Base-by-base conservation (phyloP, 2,888 invertebrate species). In the Corythucha ciliata region DNA sequence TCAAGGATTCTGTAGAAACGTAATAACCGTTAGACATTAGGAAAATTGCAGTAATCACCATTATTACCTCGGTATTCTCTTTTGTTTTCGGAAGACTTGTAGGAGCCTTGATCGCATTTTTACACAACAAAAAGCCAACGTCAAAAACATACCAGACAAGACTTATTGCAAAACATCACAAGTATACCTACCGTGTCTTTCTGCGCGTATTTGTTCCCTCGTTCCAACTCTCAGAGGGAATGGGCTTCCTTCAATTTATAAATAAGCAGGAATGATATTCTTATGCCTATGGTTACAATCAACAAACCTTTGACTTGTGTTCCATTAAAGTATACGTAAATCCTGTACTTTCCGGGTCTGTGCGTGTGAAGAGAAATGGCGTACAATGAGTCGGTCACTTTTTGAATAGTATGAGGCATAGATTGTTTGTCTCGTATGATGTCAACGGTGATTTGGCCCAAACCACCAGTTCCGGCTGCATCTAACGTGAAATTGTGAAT, bases 291-390 rank as follows among this genome's bases (percentile, higher is more conserved):
- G 46, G 42, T 24, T 52, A 10, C 16, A 14, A 40, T 8, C 22
- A 33, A 52, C 52, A 47, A 45, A 63, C 63, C 63, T 63, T 64
- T 63, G n/a, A 85, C 79, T 63, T 88, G 87, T 65, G 83, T 82
- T 8, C 92, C 93, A 67, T 94, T 94, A 71, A 93, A 96, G 66
- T 90, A 92, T 25, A 94, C 81, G 67, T 93, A 92, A 32, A 92
- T 78, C 71, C 81, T 70, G 49, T 78, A 76, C 58, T 73, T 72
- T 24, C 78, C 78, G 25, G 74, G 70, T 33, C 74, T 72, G 42
- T 71, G 68, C 3, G 78, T 78, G 18, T 71, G 72, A 63, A 75
- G 76, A 54, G 70, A 71, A 27, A 74, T 71, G 57, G 68, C 68
- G 62, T 71, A 73, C 14, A 69, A 61, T 6, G 79, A 81, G 57